Conservation (phyloP, 2,888 invertebrate genomes). For the Catonia carolina region DNA sequence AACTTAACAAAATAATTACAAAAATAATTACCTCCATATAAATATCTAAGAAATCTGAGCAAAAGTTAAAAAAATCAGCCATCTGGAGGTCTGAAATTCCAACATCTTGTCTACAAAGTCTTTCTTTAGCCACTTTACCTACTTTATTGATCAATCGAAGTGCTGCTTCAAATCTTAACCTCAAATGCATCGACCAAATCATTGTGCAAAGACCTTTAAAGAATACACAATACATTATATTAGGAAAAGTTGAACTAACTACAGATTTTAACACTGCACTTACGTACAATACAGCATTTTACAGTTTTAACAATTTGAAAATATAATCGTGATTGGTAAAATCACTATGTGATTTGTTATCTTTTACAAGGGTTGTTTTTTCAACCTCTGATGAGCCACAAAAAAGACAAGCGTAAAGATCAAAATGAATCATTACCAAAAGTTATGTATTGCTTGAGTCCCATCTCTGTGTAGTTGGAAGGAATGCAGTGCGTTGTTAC, state of each 20-base stretch:
- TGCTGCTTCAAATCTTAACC: constrained; percentile 66
- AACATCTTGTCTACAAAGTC: constrained; percentile 69
- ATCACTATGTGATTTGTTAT: too few species aligned
- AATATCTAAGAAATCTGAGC: constrained; percentile 48
- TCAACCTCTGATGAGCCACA: too few species aligned
- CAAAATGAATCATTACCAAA: too few species aligned
- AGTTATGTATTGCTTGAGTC: too few species aligned
- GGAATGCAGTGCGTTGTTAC: too few species aligned
- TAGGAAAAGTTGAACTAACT: neutral
- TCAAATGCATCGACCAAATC: constrained; percentile 85
- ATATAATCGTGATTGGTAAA: too few species aligned
- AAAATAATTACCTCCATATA: constrained; percentile 54
- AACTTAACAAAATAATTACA: too few species aligned
- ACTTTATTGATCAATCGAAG: constrained; percentile 72
- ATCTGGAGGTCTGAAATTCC: constrained; percentile 59
- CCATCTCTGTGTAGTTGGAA: too few species aligned
- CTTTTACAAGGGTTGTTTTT: too few species aligned
- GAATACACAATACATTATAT: too few species aligned
- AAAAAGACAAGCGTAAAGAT: too few species aligned
- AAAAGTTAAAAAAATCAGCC: constrained; percentile 38
- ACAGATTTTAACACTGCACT: neutral
- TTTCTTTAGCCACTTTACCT: constrained; percentile 78
- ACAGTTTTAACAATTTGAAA: neutral
- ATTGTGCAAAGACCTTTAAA: constrained; percentile 66
- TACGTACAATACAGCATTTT: too few species aligned